Percentiles rank a stretch among this genome's conserved stretches.
Evolutionary conservation across 1,140 invertebrate species (phyloP).

Genomic region (Drosophila lacteicornis): DNA sequence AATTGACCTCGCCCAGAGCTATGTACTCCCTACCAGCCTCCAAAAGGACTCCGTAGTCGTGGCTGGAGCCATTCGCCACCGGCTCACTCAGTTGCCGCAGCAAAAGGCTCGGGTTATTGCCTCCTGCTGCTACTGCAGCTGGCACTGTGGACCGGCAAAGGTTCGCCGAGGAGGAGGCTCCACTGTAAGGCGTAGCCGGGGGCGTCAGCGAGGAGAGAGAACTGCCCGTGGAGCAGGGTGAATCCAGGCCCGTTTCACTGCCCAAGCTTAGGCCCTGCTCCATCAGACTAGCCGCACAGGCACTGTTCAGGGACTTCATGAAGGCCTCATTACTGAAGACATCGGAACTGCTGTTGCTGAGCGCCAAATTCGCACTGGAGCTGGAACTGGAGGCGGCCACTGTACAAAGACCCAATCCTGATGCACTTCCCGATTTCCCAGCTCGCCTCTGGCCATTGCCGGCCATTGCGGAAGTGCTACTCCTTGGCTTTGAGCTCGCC

Average conservation of each 20-base stretch:
- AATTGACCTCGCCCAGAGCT: slow-evolving; percentile 65
- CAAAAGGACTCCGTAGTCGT: slow-evolving; percentile 68
- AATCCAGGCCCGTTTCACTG: slow-evolving; percentile 69
- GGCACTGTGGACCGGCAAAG: slow-evolving; percentile 2
- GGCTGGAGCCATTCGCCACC: slow-evolving; percentile 19
- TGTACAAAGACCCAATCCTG: slow-evolving; percentile 14
- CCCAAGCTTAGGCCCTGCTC: slow-evolving; percentile 63
- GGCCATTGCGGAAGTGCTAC: neutral
- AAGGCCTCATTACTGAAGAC: slow-evolving; percentile 80
- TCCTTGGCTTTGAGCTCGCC: slow-evolving; percentile 12
- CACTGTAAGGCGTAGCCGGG: slow-evolving; percentile 77
- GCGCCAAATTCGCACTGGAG: slow-evolving; percentile 4
- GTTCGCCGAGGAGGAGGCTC: slow-evolving; percentile 8
- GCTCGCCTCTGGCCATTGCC: slow-evolving; percentile 34
- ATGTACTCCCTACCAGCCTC: slow-evolving; percentile 74
- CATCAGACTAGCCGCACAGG: slow-evolving; percentile 75
- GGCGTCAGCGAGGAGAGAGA: slow-evolving; percentile 79
- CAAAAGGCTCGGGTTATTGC: slow-evolving; percentile 54
- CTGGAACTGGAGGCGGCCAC: slow-evolving; percentile 17
- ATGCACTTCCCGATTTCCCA: slow-evolving; percentile 26
- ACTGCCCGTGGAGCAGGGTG: slow-evolving; percentile 78
- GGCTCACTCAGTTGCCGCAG: slow-evolving; percentile 70
- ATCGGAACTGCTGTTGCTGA: slow-evolving; percentile 42
- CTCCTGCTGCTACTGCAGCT: slow-evolving; percentile 9
- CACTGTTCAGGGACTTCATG: slow-evolving; percentile 79